Evolutionary conservation across 2,113 vertebrate species (phyloP).

Genomic region (Saguinus imperator): DNA sequence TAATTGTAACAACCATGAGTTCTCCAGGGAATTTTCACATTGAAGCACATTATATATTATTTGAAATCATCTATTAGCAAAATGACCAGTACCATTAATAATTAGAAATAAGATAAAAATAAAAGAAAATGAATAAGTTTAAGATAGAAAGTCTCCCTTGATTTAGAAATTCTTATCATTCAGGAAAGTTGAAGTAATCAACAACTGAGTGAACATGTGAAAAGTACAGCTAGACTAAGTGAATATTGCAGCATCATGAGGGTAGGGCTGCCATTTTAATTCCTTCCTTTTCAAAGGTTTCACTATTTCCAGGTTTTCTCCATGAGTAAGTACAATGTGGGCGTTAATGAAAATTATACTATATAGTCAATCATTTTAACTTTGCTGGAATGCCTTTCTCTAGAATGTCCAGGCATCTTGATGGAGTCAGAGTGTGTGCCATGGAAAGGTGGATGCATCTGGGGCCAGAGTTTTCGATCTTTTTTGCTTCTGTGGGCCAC

Average conservation of each 20-base stretch:
- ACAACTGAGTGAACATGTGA: background rate
- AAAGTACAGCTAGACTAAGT: background rate
- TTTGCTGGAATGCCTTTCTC: background rate
- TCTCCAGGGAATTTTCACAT: background rate
- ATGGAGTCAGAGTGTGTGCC: background rate
- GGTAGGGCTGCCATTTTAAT: background rate
- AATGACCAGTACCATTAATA: background rate
- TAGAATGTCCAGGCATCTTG: background rate
- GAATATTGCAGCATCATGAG: background rate
- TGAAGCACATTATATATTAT: background rate
- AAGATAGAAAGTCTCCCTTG: background rate
- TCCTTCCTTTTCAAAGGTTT: background rate
- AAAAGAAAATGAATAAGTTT: background rate
- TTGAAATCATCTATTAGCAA: background rate
- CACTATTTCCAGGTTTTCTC: background rate
- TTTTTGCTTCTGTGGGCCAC: too few species aligned
- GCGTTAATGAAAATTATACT: background rate
- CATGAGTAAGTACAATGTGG: background rate
- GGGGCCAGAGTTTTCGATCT: too few species aligned
- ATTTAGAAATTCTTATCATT: constrained; percentile 5
- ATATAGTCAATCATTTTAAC: background rate
- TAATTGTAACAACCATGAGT: background rate
- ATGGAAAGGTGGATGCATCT: background rate
- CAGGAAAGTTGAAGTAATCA: background rate
- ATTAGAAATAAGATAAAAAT: constrained; percentile 26